Percentiles rank a stretch among this genome's conserved stretches.
Conservation (phyloP, 1,140 invertebrate species). For the Agrypnia vestita region DNA sequence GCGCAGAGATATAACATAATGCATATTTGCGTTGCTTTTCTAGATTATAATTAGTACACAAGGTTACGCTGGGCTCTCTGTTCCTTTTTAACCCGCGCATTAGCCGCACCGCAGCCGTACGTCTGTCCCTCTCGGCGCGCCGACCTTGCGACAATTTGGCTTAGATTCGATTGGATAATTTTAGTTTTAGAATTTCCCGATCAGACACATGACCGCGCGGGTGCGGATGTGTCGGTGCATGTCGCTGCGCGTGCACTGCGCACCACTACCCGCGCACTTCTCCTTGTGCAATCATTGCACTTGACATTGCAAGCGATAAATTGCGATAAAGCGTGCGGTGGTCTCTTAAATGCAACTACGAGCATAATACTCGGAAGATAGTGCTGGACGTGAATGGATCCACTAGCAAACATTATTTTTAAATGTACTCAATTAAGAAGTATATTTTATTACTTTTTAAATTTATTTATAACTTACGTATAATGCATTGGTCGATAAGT, state of each 20-base stretch:
- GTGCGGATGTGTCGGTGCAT: background rate
- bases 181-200: conserved; percentile 52
- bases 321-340: conserved; percentile 17
- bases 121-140: conserved; percentile 8
- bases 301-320: conserved; percentile 42
- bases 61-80: conserved; percentile 66
- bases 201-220: background rate
- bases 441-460: no score
- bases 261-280: background rate
- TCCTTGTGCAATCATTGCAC: conserved; percentile 29
- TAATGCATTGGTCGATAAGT: no score
- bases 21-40: conserved; percentile 34
- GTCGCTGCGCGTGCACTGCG: background rate
- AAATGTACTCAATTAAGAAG: no score
- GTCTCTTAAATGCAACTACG: conserved; percentile 1
- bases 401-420: no score
- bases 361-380: background rate
- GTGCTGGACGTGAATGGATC: no score
- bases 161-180: conserved; percentile 47
- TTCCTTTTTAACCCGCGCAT: conserved; percentile 61
- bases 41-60: conserved; percentile 71
- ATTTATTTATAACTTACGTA: no score
- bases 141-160: conserved; percentile 56
- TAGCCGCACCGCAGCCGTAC: background rate
- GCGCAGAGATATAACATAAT: conserved; percentile 3